A percentile compares a stretch with the other conserved stretches of the same genome.
phyloP scores from a whole-genome alignment of 2,113 vertebrate genomes.

The Hippolais icterina region DNA sequence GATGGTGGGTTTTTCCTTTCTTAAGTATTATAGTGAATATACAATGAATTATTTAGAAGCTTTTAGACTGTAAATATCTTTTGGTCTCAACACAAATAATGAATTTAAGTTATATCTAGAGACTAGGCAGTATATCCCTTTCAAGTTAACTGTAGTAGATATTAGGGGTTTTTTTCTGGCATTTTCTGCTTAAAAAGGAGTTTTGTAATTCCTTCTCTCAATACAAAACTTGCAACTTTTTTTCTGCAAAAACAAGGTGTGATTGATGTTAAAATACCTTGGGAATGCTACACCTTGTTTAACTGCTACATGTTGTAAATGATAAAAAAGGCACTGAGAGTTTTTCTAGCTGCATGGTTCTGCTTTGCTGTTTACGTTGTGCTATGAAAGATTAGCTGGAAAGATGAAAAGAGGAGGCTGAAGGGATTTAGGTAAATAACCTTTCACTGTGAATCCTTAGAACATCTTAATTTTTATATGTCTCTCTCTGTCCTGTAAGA shows the following conservation, averaged over 20 bases:
- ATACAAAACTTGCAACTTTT: background rate
- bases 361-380: background rate
- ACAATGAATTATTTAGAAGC: background rate
- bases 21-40: background rate
- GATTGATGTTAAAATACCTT: background rate
- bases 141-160: background rate
- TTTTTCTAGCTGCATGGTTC: background rate
- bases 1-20: background rate
- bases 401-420: background rate
- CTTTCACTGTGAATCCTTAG: background rate
- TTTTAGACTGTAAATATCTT: background rate
- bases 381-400: background rate
- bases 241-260: background rate
- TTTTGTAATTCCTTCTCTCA: background rate
- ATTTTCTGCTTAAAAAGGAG: background rate
- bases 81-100: background rate
- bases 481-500: background rate
- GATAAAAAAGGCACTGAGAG: background rate
- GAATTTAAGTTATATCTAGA: background rate
- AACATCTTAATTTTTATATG: background rate
- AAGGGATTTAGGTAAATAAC: background rate
- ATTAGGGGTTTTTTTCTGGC: accelerated
- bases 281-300: background rate
- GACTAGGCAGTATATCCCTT: background rate
- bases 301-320: background rate